Evolutionary conservation across 2,888 invertebrate genomes (phyloP).

Genomic region (Lapara coniferarum): DNA sequence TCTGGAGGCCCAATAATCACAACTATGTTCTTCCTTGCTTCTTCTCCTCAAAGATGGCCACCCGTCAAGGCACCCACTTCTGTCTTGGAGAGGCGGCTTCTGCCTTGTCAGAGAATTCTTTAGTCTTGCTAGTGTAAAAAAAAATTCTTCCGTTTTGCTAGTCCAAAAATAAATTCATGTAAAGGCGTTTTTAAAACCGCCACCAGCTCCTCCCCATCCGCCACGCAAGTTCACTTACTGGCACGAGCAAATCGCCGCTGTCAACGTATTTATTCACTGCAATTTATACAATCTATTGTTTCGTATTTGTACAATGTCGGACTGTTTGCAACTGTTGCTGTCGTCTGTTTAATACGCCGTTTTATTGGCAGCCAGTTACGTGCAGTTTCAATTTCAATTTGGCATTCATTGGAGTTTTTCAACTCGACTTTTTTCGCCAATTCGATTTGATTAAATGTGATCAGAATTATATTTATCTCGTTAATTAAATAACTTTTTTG

Average conservation of each 20-base stretch:
- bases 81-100: too few relatives aligned
- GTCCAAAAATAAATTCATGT: not conserved
- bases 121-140: too few relatives aligned
- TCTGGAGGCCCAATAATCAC: too few relatives aligned
- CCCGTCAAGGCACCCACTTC: too few relatives aligned
- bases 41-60: too few relatives aligned
- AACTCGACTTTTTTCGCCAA: conserved; percentile 7
- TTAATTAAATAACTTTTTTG: not conserved
- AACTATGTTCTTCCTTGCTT: too few relatives aligned
- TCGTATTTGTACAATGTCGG: conserved; percentile 43
- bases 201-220: not conserved
- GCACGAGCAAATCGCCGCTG: conserved; percentile 55
- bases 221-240: conserved; percentile 44
- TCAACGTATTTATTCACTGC: conserved; percentile 57
- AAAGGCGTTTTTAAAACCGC: not conserved
- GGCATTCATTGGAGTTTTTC: conserved; percentile 32
- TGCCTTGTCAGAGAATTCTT: too few relatives aligned
- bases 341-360: conserved; percentile 37
- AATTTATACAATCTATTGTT: conserved; percentile 59
- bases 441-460: conserved; percentile 22
- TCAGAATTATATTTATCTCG: not conserved
- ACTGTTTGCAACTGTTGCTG: conserved; percentile 57
- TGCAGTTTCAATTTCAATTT: conserved; percentile 28
- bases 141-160: too few relatives aligned
- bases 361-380: conserved; percentile 34